A percentile compares a stretch with the other conserved stretches of the same genome.
These are phyloP conservation scores for Hemibagrus guttatus DNA, from an alignment of 2,797 vertebrate species.

Conservation along the genomic window DNA sequence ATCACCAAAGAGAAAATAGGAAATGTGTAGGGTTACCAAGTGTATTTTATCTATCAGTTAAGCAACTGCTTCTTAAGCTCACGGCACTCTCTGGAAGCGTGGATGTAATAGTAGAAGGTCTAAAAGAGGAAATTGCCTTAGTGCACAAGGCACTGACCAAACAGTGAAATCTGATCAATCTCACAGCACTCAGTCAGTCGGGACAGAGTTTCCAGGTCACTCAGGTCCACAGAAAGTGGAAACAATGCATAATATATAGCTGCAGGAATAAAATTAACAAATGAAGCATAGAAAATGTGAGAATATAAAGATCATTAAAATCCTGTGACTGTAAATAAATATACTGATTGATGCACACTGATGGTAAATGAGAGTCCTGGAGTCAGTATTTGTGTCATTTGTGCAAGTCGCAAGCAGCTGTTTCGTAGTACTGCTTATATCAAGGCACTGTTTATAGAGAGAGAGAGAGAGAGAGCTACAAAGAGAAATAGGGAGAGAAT, in stretches of 20 bases:
- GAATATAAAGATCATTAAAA: background rate
- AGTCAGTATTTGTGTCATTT: background rate
- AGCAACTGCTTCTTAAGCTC: background rate
- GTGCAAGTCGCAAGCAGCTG: too few relatives aligned
- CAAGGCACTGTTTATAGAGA: background rate
- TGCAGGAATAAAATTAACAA: background rate
- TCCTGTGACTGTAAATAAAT: background rate
- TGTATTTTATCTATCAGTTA: background rate
- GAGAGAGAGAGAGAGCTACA: background rate
- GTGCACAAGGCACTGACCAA: slow-evolving; percentile 32
- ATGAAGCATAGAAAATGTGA: background rate
- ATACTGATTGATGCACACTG: background rate
- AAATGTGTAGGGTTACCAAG: background rate
- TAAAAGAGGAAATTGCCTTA: slow-evolving; percentile 47
- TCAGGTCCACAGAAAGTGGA: background rate
- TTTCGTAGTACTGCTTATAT: background rate
- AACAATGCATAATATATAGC: background rate
- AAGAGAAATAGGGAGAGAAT: too few relatives aligned
- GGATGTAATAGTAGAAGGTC: slow-evolving; percentile 43
- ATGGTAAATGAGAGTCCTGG: background rate
- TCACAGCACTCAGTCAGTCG: slow-evolving; percentile 24
- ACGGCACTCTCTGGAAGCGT: slow-evolving; percentile 4
- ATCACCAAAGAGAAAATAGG: background rate
- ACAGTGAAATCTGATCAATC: slow-evolving; percentile 51
- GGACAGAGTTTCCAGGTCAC: slow-evolving; percentile 5